Base-by-base conservation (phyloP, 2,888 invertebrate species). In the Idaea straminata region DNA sequence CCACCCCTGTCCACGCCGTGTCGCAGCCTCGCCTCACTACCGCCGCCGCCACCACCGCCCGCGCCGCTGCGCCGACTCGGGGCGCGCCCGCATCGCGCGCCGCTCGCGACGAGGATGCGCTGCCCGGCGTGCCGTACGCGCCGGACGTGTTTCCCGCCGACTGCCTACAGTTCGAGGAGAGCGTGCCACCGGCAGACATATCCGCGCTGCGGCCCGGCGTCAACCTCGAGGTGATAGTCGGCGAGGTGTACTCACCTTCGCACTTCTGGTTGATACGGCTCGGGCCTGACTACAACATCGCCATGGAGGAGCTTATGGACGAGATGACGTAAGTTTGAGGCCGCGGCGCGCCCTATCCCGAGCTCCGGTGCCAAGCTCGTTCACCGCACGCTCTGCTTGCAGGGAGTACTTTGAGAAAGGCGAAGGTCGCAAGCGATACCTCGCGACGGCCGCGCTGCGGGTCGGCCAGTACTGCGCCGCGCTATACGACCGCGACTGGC, bases 191-290 rank as follows among this genome's bases (percentile, higher is more conserved):
- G 34, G 66, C 68, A 77, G 6, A 73, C 61, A 74, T 83, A 73
- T 68, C 57, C 16, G 84, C 35, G 62, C 67, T 83, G 70, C 60
- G 5, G 38, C 67, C 76, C 57, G 89, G 87, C 60, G 80, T 74
- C 69, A 79, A 83, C 84, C 74, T 93, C 6, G 89, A 90, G 74
- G 86, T 94, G 63, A 74, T 83, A 35, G 85, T 94, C 61, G 92
- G 87, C 15, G 94, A 91, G 84, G 89, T 94, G 71, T 94, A 94
- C 84, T 94, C 94, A 72, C 92, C 93, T 59, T 92, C 93, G 35
- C 94, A 94, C 82, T 93, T 94, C 83, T 94, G 94, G 94, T 75
- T 94, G 70, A 83, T 89, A 72, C 85, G 91, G 15, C 85, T 88
- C 65, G 87, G 88, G 0, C 79, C 83, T 0, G 63, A 75, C 0